These are phyloP conservation scores for Gallinago jamesoni DNA, from an alignment of 2,113 vertebrate species.

Conservation along the genomic window DNA sequence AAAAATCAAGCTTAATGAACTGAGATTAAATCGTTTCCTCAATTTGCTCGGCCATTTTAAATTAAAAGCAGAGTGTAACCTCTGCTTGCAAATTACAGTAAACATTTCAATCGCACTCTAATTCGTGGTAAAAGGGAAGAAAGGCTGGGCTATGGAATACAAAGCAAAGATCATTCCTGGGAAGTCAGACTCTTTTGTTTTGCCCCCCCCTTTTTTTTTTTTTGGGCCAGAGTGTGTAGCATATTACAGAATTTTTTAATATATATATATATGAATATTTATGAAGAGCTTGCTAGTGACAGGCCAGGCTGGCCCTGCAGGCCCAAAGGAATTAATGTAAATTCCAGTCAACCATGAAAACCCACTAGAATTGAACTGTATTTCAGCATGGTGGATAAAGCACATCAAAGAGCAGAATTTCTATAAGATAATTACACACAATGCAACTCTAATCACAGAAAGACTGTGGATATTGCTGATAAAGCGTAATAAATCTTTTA, in stretches of 20 bases:
- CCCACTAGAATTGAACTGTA: conserved; percentile 64
- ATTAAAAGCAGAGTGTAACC: conserved; percentile 37
- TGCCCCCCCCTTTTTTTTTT: neutral
- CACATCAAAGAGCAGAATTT: conserved; percentile 72
- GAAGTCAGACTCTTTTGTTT: neutral
- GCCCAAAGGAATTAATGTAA: conserved; percentile 61
- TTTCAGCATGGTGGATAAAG: conserved; percentile 68
- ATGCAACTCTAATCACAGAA: conserved; percentile 71
- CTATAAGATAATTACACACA: conserved; percentile 73
- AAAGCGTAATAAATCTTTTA: conserved; percentile 67
- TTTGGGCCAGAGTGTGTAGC: neutral
- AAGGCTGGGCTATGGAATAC: neutral
- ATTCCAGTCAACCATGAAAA: conserved; percentile 59
- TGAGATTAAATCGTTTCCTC: conserved; percentile 12
- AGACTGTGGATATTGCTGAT: conserved; percentile 75
- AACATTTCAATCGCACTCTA: conserved; percentile 36
- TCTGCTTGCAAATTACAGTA: conserved; percentile 37
- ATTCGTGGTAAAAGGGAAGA: neutral
- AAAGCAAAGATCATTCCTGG: neutral
- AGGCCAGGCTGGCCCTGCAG: conserved; percentile 39
- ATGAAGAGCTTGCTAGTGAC: conserved; percentile 57
- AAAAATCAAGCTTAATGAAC: conserved; percentile 52
- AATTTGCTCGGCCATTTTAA: conserved; percentile 28
- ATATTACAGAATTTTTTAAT: neutral
- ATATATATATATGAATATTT: conserved; percentile 57